Base-by-base conservation (phyloP, 2,888 invertebrate species). In the Automeris io region DNA sequence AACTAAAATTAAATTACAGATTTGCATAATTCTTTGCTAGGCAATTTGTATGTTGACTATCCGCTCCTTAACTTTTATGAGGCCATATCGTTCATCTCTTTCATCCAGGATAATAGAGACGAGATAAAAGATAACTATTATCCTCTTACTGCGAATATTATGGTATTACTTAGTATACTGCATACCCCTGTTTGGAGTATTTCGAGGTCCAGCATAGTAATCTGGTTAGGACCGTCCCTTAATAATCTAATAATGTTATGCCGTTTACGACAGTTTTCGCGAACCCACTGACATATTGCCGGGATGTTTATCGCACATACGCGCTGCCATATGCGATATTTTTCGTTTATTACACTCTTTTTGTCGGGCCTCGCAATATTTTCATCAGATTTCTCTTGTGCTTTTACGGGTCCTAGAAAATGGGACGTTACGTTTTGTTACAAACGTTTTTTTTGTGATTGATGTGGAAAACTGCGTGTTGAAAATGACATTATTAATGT, bases 251-350 rank as follows among this genome's bases (percentile, higher is more conserved):
- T 61, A 63, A 68, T 54, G 52, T 63, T 57, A 60, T 47, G 13
- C 35, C 35, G 40, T 35, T 35, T 40, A 40, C 61, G 62, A 62
- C 57, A 57, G 53, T 61, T 64, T 50, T 56, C 56, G 55, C 54
- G 53, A 60, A 49, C 53, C 47, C 42, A 49, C 58, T 57, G 57
- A 65, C 66, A 61, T 61, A 65, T 64, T 61, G 58, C 58, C 42
- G 49, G 45, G 56, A 57, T 61, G 59, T 61, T 61, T 64, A 61
- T 61, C 56, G 51, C 47, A 12, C 8, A 25, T 19, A 18, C 46
- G 41, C 49, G 51, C 51, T 49, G 54, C 49, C 54, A 53, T 57
- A 57, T 48, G 59, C 52, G 54, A 61, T 64, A 60, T 63, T 60
- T 61, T 56, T 53, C 57, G 47, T 59, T 61, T 60, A 59, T 61